Evolutionary conservation across 1,140 invertebrate genomes (phyloP).

Genomic region (Orussus abietinus): DNA sequence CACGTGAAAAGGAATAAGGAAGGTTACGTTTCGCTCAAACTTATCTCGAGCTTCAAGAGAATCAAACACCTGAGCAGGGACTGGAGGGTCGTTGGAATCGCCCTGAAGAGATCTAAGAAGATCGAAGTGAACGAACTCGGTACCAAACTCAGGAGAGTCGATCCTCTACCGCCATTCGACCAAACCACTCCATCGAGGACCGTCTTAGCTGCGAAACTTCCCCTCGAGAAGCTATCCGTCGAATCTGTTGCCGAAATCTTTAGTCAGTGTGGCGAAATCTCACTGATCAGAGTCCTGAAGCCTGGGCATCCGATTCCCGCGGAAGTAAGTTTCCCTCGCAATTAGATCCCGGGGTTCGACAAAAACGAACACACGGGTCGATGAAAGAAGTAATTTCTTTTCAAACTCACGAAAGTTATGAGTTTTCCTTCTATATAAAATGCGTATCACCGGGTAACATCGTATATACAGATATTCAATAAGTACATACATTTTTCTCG

Average conservation of each 20-base stretch:
- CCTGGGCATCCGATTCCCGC: constrained; percentile 84
- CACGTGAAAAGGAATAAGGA: constrained; percentile 92
- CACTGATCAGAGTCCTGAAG: constrained; percentile 76
- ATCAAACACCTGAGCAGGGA: constrained; percentile 90
- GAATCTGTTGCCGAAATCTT: constrained; percentile 87
- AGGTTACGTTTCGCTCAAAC: constrained; percentile 89
- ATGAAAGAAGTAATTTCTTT: too few relatives aligned
- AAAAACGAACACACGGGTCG: too few relatives aligned
- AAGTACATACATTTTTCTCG: too few relatives aligned
- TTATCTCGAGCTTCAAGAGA: constrained; percentile 90
- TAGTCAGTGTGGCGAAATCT: constrained; percentile 81
- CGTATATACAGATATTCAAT: too few relatives aligned
- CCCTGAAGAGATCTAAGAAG: constrained; percentile 72
- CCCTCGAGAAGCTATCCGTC: constrained; percentile 77
- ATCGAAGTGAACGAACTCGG: constrained; percentile 87
- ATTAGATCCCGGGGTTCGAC: too few relatives aligned
- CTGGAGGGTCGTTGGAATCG: constrained; percentile 85
- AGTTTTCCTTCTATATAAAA: too few relatives aligned
- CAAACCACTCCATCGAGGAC: constrained; percentile 88
- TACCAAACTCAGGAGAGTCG: constrained; percentile 82
- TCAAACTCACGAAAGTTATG: too few relatives aligned
- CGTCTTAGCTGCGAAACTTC: constrained; percentile 81
- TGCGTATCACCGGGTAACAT: too few relatives aligned
- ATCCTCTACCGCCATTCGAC: constrained; percentile 83
- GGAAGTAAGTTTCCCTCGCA: constrained; percentile 61